Base-by-base conservation (phyloP, 2,113 vertebrate genomes). In the Serilophus lunatus region DNA sequence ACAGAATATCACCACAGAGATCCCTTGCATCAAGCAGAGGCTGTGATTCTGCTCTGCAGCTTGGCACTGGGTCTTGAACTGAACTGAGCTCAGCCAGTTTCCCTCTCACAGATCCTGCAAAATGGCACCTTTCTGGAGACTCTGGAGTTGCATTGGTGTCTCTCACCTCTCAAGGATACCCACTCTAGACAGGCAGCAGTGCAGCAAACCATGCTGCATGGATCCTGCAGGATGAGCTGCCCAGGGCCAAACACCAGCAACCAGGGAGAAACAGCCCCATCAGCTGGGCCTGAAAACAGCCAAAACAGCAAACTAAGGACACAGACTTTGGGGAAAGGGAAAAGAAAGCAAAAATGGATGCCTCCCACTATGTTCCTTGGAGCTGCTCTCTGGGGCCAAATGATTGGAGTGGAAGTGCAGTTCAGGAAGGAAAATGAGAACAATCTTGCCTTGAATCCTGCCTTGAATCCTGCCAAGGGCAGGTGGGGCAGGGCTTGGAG, bases 1-100 rank as follows among this genome's bases (percentile, higher is more conserved):
- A 33, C 23, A 7, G 5, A 6, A 1, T 5, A 17, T 5, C 5
- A 4, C 2, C 35, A 11, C 4, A 16, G 4, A 35, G 15, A 59
- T 10, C n/a, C 13, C 36, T 5, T 9, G 6, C 7, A 45, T 4
- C 36, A 22, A 53, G 44, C 15, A 49, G 36, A 36, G 29, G 51
- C 0, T 25, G 50, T 4, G 33, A 68, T 19, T 35, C 10, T 38
- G 35, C 64, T 44, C 49, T 64, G 70, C 31, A 64, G 9, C 23
- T 9, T 12, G 18, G 45, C 65, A 12, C 7, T 14, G 70, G 17
- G 7, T 49, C 35, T 64, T 66, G 14, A 54, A 78, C 40, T 47
- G 1, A 26, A 33, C 24, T 3, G 35, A 63, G 1, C 10, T 64
- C 29, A 57, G 59, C 1, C 29, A 31, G 4, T 8, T 7, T 57